Percentiles rank a stretch among this genome's conserved stretches.
These are phyloP conservation scores for Tangara arthus DNA, from an alignment of 2,797 vertebrate species.

Conservation along the genomic window DNA sequence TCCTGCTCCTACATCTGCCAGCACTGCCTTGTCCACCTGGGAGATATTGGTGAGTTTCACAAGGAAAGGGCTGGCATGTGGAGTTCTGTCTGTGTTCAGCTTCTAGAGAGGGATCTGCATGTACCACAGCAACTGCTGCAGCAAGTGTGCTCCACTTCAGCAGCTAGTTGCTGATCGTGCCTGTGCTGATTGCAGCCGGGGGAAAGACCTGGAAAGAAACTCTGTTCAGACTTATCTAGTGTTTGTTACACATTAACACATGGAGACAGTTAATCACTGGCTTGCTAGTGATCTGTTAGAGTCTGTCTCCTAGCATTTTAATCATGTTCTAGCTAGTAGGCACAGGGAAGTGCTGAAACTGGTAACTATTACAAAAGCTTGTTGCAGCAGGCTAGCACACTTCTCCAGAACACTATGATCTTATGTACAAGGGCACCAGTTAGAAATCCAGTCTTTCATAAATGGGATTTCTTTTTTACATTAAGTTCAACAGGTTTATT, in stretches of 20 bases:
- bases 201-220: neutral
- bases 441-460: neutral
- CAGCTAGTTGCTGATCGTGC: neutral
- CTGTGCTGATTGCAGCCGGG: neutral
- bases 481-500: neutral
- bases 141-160: neutral
- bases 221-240: neutral
- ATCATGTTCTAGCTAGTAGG: neutral
- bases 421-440: neutral
- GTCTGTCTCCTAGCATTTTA: neutral
- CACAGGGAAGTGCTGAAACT: slow-evolving; percentile 10
- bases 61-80: neutral
- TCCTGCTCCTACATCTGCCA: slow-evolving; percentile 99
- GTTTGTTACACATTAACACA: neutral
- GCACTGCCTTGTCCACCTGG: slow-evolving; percentile 99
- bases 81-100: neutral
- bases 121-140: neutral
- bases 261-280: neutral
- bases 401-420: neutral
- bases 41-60: slow-evolving; percentile 90
- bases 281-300: slow-evolving; percentile 6
- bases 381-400: neutral
- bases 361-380: neutral
- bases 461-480: neutral
- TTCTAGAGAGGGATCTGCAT: neutral